phyloP scores from a whole-genome alignment of 2,113 vertebrate genomes.

The Martes martes region DNA sequence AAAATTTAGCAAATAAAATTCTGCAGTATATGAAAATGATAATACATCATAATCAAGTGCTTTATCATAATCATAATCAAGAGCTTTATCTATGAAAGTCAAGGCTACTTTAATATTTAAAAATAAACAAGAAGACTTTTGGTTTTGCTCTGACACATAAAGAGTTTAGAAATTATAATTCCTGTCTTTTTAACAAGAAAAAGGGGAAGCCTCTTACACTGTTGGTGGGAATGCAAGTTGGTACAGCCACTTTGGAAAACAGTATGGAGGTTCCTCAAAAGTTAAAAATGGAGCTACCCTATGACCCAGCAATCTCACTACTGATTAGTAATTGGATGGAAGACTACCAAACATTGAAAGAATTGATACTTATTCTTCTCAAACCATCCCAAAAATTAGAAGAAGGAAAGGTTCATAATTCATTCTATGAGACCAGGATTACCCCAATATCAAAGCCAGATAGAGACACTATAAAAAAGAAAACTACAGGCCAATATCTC shows the following conservation, averaged over 20 bases:
- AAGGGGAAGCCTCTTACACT: neutral
- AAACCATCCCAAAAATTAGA: neutral
- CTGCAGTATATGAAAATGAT: neutral
- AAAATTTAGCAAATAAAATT: no score
- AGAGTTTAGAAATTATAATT: neutral
- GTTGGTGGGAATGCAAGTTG: no score
- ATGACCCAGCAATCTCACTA: no score
- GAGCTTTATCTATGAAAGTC: neutral
- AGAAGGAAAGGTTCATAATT: neutral
- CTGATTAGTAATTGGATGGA: no score
- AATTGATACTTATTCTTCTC: neutral
- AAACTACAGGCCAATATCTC: neutral
- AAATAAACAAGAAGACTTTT: neutral
- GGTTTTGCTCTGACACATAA: neutral
- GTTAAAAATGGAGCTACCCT: no score
- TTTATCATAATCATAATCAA: no score
- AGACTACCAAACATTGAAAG: neutral
- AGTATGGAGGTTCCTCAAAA: no score
- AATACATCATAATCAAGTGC: neutral
- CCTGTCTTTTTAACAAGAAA: neutral
- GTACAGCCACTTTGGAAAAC: no score
- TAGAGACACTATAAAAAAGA: neutral
- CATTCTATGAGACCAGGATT: neutral
- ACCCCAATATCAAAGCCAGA: neutral
- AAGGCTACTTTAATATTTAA: neutral